A percentile compares a stretch with the other conserved stretches of the same genome.
Evolutionary conservation across 30 jellyfish, hydroid and myxozoan species (phyloP).

Genomic region (Turritopsis dohrnii): DNA sequence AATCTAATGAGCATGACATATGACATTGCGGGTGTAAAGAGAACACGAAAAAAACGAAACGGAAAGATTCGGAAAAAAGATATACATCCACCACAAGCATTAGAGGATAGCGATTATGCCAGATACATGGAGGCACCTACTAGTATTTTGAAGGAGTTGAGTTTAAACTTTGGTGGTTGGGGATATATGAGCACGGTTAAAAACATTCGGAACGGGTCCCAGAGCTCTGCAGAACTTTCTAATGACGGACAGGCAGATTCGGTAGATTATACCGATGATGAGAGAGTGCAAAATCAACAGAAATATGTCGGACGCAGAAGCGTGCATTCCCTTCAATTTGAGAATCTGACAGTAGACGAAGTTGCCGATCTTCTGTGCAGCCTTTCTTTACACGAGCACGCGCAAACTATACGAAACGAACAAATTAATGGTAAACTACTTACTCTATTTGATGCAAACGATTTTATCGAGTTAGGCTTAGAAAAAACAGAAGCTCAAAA

Average conservation of each 20-base stretch:
- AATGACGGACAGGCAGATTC: background rate
- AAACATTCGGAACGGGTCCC: background rate
- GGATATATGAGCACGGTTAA: background rate
- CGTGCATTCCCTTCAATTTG: background rate
- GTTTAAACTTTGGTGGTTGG: background rate
- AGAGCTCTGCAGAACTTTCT: background rate
- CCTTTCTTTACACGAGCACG: background rate
- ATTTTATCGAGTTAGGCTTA: conserved; percentile 18
- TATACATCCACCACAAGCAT: background rate
- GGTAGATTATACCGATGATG: background rate
- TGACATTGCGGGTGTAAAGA: background rate
- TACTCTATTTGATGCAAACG: conserved; percentile 6
- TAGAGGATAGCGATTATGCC: conserved; percentile 7
- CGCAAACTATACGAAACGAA: conserved; percentile 5
- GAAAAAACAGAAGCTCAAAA: conserved; percentile 9
- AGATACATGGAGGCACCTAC: conserved; percentile 19
- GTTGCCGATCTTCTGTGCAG: background rate
- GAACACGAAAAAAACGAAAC: background rate
- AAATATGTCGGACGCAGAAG: background rate
- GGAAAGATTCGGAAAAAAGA: conserved; percentile 8
- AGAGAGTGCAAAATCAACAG: background rate
- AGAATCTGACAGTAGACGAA: background rate
- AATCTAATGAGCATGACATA: background rate
- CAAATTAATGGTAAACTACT: background rate
- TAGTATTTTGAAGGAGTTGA: background rate